Evolutionary conservation across 2,797 vertebrate species (phyloP), one percentile per base, ranked within the genome.

Genomic region (Lutjanus argentimaculatus): DNA sequence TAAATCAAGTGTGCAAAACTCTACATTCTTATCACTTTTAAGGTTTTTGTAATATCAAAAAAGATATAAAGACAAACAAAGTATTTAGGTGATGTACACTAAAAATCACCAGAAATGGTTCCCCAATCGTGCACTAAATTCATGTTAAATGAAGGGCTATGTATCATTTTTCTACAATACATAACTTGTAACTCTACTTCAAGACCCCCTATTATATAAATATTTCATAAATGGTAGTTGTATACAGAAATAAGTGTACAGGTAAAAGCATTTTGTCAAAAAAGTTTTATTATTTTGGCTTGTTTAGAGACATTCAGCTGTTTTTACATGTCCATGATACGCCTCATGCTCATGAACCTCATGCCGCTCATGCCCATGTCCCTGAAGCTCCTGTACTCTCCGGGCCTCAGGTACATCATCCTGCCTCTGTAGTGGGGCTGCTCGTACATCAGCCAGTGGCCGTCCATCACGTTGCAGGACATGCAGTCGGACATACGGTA

Each of bases 391-490:
- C 83, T 92, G 85, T 96, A 94, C 88, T 96, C 92, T 9, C 93
- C 92, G 1, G 93, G 93, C 81, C 89, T 91, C 83, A 94, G 21
- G 91, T 94, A 94, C 81, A 86, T 88, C 93, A 88, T 89, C 88
- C 1, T 93, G 84, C 93, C 93, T 80, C 87, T 92, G 90, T 80
- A 95, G 69, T 94, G 16, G 81, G 93, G 55, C 74, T 93, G 85
- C 90, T 94, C 93, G 53, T 92, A 93, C 89, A 94, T 85, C 83
- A 94, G 88, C 92, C 93, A 94, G 91, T 94, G 92, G 48, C 92
- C 94, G 0, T 94, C 94, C 92, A 90, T 88, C 85, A 95, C 93
- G 7, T 94, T 7, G 75, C 92, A 92, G 61, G 93, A 94, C 90
- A 40, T 10, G 86, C 93, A 94, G 43, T 93, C 84, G n/a, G 62